Percentiles rank a stretch among this genome's conserved stretches.
These are phyloP conservation scores for Galerucella nymphaeae DNA, from an alignment of 2,888 invertebrate genomes.

Conservation along the genomic window DNA sequence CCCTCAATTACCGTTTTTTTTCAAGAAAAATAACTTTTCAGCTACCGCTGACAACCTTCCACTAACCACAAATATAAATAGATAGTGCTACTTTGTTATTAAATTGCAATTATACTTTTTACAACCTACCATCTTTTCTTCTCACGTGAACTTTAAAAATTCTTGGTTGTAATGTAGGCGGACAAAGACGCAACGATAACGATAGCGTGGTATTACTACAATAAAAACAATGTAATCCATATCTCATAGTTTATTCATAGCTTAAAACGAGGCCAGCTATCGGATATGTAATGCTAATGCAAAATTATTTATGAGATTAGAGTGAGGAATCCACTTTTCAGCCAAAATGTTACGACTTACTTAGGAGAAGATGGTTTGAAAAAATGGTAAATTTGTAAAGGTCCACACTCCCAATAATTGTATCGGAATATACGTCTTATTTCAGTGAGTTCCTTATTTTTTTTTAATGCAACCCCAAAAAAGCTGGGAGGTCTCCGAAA, in stretches of 20 bases:
- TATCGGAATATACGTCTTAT: too few species aligned
- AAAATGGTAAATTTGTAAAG: too few species aligned
- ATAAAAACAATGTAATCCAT: slow-evolving; percentile 20
- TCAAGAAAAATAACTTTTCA: not conserved
- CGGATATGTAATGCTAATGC: slow-evolving; percentile 26
- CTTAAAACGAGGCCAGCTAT: slow-evolving; percentile 29
- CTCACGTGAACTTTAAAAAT: not conserved
- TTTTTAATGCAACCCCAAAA: too few species aligned
- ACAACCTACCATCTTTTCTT: not conserved
- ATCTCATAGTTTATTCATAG: slow-evolving; percentile 26
- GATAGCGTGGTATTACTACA: not conserved
- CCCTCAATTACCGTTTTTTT: not conserved
- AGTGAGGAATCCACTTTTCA: not conserved
- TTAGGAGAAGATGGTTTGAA: too few species aligned
- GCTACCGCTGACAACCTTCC: not conserved
- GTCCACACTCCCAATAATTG: too few species aligned
- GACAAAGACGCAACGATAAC: not conserved
- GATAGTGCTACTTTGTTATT: not conserved
- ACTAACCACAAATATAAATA: not conserved
- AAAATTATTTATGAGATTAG: slow-evolving; percentile 29
- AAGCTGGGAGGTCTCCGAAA: too few species aligned
- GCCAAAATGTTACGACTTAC: not conserved
- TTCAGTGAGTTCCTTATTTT: too few species aligned
- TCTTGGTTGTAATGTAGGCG: not conserved
- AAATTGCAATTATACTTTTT: not conserved